These are phyloP conservation scores for Plestiodon gilberti DNA, from an alignment of 2,113 vertebrate species.

Conservation along the genomic window DNA sequence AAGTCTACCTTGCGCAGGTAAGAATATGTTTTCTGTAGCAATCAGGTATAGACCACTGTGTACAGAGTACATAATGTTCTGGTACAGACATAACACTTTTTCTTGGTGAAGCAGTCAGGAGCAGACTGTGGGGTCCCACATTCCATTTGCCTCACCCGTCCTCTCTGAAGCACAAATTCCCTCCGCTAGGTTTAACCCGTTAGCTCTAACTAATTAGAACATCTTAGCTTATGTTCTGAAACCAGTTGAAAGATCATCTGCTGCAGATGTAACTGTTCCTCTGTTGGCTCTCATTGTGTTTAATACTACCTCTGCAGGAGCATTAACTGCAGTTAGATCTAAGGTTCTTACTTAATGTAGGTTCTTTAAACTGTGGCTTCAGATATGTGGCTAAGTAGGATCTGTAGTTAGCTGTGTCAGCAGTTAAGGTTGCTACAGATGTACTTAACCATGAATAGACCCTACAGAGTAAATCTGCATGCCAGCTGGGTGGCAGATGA, in stretches of 20 bases:
- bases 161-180: background rate
- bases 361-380: background rate
- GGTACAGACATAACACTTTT: background rate
- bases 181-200: background rate
- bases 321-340: background rate
- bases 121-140: background rate
- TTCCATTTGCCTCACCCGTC: background rate
- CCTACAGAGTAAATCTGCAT: background rate
- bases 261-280: background rate
- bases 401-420: background rate
- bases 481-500: too few relatives aligned
- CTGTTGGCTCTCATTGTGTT: background rate
- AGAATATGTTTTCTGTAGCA: constrained; percentile 10
- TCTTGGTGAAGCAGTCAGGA: background rate
- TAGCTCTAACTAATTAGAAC: too few relatives aligned
- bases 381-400: background rate
- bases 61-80: background rate
- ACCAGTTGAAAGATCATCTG: background rate
- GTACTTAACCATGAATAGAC: background rate
- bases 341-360: background rate
- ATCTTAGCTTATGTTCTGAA: background rate
- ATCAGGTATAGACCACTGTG: background rate
- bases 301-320: background rate
- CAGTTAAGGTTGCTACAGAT: background rate
- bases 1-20: constrained; percentile 85